A percentile compares a stretch with the other conserved stretches of the same genome.
phyloP scores from a whole-genome alignment of 1,140 invertebrate species.

The Drosophila baimaii region DNA sequence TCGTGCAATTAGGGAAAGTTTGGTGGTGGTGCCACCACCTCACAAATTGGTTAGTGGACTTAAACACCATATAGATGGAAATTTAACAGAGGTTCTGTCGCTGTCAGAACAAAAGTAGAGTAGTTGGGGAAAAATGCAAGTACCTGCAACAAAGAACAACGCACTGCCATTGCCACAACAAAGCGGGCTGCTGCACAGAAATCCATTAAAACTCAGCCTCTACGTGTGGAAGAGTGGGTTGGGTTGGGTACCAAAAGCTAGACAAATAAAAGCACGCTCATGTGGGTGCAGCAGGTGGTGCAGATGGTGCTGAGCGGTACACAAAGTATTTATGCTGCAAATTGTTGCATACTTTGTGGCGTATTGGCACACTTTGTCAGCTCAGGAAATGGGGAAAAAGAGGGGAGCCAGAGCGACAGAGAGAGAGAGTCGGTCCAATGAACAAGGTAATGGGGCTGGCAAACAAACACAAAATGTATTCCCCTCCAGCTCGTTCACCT shows the following conservation, averaged over 20 bases:
- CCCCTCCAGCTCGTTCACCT: constrained; percentile 37
- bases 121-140: neutral
- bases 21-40: constrained; percentile 6
- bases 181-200: constrained; percentile 27
- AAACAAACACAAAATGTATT: constrained; percentile 48
- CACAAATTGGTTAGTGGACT: constrained; percentile 6
- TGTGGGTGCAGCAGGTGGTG: neutral
- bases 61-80: constrained; percentile 6
- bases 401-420: neutral
- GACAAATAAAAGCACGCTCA: constrained; percentile 24
- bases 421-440: constrained; percentile 22
- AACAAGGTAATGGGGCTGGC: constrained; percentile 44
- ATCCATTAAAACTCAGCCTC: constrained; percentile 47
- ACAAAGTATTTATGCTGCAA: constrained; percentile 80
- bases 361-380: constrained; percentile 78
- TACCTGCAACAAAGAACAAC: constrained; percentile 38
- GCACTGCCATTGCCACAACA: constrained; percentile 17
- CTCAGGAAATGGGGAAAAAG: constrained; percentile 30
- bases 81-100: neutral
- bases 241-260: constrained; percentile 14
- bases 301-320: neutral
- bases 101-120: neutral
- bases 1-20: constrained; percentile 44
- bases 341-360: constrained; percentile 81
- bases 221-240: neutral